Evolutionary conservation across 1,140 invertebrate genomes (phyloP).

Genomic region (Zophobas morio): DNA sequence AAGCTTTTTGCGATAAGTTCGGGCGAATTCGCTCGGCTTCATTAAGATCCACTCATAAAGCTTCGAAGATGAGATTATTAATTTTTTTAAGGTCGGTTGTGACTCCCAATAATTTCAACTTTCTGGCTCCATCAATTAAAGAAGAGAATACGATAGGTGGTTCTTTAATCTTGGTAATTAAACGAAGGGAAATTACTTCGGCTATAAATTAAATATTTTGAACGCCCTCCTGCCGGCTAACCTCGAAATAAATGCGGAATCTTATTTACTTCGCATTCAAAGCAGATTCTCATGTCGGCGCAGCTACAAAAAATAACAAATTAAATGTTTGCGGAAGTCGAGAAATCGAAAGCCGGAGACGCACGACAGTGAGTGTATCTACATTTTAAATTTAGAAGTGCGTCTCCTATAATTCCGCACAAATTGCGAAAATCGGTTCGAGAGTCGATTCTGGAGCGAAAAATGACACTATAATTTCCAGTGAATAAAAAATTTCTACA

Average conservation of each 20-base stretch:
- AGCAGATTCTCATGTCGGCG: constrained; percentile 16
- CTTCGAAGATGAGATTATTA: neutral
- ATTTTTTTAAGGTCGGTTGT: neutral
- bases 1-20: constrained; percentile 4
- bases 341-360: constrained; percentile 14
- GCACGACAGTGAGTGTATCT: neutral
- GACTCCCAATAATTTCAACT: neutral
- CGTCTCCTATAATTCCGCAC: too few relatives aligned
- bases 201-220: constrained; percentile 24
- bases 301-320: constrained; percentile 15
- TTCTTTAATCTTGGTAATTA: constrained; percentile 23
- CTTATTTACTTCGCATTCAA: constrained; percentile 36
- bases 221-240: neutral
- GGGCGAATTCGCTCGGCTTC: neutral
- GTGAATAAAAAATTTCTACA: too few relatives aligned
- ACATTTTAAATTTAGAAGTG: too few relatives aligned
- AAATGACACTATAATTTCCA: too few relatives aligned
- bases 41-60: constrained; percentile 1
- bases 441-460: too few relatives aligned
- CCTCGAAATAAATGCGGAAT: constrained; percentile 25
- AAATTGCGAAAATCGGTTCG: too few relatives aligned
- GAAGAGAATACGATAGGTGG: constrained; percentile 13
- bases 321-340: constrained; percentile 18
- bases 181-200: constrained; percentile 14
- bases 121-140: constrained; percentile 16